A percentile compares a stretch with the other conserved stretches of the same genome.
These are phyloP conservation scores for Phalloptychus januarius DNA, from an alignment of 2,797 vertebrate species.

Conservation along the genomic window DNA sequence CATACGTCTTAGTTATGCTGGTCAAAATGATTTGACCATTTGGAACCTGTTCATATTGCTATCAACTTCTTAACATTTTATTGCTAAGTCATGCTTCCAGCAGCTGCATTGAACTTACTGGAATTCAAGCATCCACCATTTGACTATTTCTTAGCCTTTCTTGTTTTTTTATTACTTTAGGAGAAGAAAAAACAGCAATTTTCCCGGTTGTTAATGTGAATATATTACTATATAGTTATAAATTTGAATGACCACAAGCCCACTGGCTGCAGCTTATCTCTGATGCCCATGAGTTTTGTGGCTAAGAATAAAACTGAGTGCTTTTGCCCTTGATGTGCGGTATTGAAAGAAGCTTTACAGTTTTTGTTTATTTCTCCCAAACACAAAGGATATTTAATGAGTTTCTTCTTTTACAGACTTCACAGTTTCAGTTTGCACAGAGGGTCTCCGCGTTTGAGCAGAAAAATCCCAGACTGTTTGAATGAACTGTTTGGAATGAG, in stretches of 20 bases:
- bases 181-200: background rate
- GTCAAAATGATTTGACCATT: background rate
- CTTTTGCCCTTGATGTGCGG: background rate
- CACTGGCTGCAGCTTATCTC: slow-evolving; percentile 4
- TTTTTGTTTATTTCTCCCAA: background rate
- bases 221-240: background rate
- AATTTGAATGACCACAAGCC: background rate
- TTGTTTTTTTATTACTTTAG: background rate
- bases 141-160: background rate
- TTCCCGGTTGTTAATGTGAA: background rate
- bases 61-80: background rate
- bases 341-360: background rate
- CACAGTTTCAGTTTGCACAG: too few relatives aligned
- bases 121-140: background rate
- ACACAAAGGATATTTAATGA: slow-evolving; percentile 2
- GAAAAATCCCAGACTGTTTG: slow-evolving; percentile 6
- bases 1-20: background rate
- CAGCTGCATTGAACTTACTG: background rate
- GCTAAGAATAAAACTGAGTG: background rate
- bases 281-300: background rate
- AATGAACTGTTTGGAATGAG: slow-evolving; percentile 23
- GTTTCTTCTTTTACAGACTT: background rate
- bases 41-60: background rate
- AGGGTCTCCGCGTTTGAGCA: background rate
- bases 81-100: background rate